Evolutionary conservation across 2,888 invertebrate genomes (phyloP), one percentile per base, ranked within the genome.

Genomic region (Anoplius nigerrimus): DNA sequence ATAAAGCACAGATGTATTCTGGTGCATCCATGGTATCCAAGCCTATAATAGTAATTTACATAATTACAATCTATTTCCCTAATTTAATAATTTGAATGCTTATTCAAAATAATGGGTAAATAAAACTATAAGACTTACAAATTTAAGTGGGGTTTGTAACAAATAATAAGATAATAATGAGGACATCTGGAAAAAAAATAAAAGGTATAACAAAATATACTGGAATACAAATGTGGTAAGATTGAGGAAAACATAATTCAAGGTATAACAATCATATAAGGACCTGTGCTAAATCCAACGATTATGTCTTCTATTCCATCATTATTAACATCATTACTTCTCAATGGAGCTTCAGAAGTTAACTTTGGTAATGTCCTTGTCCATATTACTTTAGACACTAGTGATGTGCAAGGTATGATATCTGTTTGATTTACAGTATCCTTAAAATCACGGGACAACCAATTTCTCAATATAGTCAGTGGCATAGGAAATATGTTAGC

Each of bases 221-320:
- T 34, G 34, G 11, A 34, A 34, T 34, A 11, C n/a, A n/a, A n/a
- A n/a, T n/a, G n/a, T n/a, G n/a, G n/a, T n/a, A n/a, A n/a, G n/a
- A 13, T 6, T 34, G 60, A 65, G 43, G 75, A 64, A 72, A 63
- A 51, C 65, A 52, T 59, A 66, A 46, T 56, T 20, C 34, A 56
- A 58, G 45, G 54, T 34, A 1, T 34, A 34, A 13, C 34, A 61
- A 43, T 22, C 62, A 65, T 16, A 63, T 71, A 46, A 6, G 74
- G 85, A 94, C 94, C 94, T 86, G 95, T 94, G 62, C 94, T 94
- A 88, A 93, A 95, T 70, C 95, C 95, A 72, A 95, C 90, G 62
- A 95, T 90, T 22, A 95, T 90, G 88, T 96, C 95, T 58, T 92
- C 91, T 11, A 93, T 85, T 18, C 91, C 92, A 89, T 96, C 95